Evolutionary conservation across 2,888 invertebrate genomes (phyloP).

Genomic region (Cheilosia urbana): DNA sequence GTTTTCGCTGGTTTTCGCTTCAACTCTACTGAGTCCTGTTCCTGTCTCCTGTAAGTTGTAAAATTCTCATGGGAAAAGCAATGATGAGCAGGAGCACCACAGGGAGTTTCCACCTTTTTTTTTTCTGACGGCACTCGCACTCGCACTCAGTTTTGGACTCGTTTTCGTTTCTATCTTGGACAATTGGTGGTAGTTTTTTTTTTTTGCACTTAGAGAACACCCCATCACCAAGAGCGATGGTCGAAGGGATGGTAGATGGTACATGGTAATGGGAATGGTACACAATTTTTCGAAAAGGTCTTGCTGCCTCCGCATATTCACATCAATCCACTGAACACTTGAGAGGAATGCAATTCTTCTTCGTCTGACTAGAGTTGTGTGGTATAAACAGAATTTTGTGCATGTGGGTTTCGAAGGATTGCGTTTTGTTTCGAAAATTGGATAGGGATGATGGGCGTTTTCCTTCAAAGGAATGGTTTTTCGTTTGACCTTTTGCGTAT

Average conservation of each 20-base stretch:
- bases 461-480: conserved; percentile 5
- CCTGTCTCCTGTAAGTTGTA: neutral
- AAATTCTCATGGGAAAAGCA: conserved; percentile 43
- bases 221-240: neutral
- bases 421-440: neutral
- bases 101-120: conserved; percentile 40
- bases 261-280: conserved; percentile 6
- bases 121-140: conserved; percentile 2
- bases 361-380: conserved; percentile 6
- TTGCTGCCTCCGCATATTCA: neutral
- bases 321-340: conserved; percentile 42
- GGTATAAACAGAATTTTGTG: conserved; percentile 21
- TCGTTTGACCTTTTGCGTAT: neutral
- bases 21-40: neutral
- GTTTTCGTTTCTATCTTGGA: conserved; percentile 33
- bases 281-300: conserved; percentile 4
- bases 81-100: conserved; percentile 40
- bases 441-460: conserved; percentile 38
- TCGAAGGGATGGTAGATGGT: conserved; percentile 30
- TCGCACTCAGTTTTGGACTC: conserved; percentile 31
- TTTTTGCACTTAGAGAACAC: conserved; percentile 32
- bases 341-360: conserved; percentile 47
- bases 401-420: neutral
- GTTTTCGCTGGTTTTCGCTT: neutral
- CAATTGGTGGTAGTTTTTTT: conserved; percentile 26